These are phyloP conservation scores for Ephydatia muelleri DNA, from an alignment of 37 sponge, comb jelly and placozoan species.

Conservation along the genomic window DNA sequence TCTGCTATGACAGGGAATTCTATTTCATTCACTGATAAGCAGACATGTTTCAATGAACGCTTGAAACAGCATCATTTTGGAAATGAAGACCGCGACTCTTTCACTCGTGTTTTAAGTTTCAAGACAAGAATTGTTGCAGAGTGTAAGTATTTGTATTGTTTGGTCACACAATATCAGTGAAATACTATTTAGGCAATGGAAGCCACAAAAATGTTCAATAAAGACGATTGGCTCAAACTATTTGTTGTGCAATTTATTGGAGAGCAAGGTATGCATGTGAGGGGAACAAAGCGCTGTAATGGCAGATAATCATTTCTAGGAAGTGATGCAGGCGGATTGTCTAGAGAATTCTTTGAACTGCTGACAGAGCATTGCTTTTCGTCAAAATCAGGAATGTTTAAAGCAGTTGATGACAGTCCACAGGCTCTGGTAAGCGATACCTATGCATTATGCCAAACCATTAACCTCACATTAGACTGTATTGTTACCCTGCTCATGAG, in stretches of 20 bases:
- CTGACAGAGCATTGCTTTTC: slow-evolving; percentile 70
- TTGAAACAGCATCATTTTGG: not conserved
- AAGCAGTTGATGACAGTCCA: slow-evolving; percentile 53
- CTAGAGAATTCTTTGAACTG: slow-evolving; percentile 80
- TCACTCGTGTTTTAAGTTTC: not conserved
- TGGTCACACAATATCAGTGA: not conserved
- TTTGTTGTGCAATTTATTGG: slow-evolving; percentile 65
- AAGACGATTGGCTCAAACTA: slow-evolving; percentile 70
- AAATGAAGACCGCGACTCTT: not conserved
- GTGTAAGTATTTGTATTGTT: slow-evolving; percentile 45
- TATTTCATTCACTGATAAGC: not conserved
- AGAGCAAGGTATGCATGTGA: slow-evolving; percentile 70
- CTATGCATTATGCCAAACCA: too few species aligned
- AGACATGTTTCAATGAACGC: not conserved
- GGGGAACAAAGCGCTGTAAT: not conserved
- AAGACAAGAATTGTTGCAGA: slow-evolving; percentile 54
- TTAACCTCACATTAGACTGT: too few species aligned
- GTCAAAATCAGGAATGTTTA: slow-evolving; percentile 56
- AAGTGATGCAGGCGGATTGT: slow-evolving; percentile 87
- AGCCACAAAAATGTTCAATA: slow-evolving; percentile 35
- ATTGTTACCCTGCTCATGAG: too few species aligned
- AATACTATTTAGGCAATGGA: slow-evolving; percentile 50
- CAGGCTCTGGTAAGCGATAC: slow-evolving; percentile 59
- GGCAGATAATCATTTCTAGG: slow-evolving; percentile 26
- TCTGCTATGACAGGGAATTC: not conserved